A percentile compares a stretch with the other conserved stretches of the same genome.
Evolutionary conservation across 2,888 invertebrate genomes (phyloP).

Genomic region (Euplagia quadripunctaria): DNA sequence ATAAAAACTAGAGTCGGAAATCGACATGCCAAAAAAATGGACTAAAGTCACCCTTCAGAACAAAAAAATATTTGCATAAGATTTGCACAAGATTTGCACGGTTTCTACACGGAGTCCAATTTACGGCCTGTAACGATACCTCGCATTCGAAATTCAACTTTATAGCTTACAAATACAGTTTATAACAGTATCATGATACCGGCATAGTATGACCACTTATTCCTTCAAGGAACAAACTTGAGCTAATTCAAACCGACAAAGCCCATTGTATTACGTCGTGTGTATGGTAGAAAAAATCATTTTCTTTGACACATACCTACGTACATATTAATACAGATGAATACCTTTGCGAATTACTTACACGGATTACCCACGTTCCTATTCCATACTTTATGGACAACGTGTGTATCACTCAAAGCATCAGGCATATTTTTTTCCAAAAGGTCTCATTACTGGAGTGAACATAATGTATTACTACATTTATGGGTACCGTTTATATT

Average conservation of each 20-base stretch:
- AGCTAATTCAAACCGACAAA: slow-evolving; percentile 71
- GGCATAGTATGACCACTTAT: slow-evolving; percentile 42
- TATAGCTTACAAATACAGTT: neutral
- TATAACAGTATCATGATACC: slow-evolving; percentile 24
- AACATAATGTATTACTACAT: neutral
- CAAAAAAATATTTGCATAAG: slow-evolving; percentile 47
- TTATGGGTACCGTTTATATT: no score
- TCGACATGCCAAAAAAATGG: slow-evolving; percentile 31
- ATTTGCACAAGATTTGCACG: slow-evolving; percentile 14
- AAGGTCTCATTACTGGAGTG: neutral
- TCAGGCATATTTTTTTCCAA: neutral
- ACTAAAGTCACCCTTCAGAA: slow-evolving; percentile 42
- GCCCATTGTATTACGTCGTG: slow-evolving; percentile 63
- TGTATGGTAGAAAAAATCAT: slow-evolving; percentile 36
- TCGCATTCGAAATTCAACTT: slow-evolving; percentile 16
- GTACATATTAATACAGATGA: slow-evolving; percentile 12
- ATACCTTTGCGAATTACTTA: slow-evolving; percentile 18
- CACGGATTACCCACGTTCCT: slow-evolving; percentile 12
- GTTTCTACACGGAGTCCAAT: neutral
- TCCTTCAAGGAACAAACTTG: slow-evolving; percentile 58
- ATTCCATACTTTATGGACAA: neutral
- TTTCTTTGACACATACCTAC: slow-evolving; percentile 27
- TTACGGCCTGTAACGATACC: neutral
- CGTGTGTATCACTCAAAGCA: neutral
- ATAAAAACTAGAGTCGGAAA: slow-evolving; percentile 63